These are phyloP conservation scores for Semnopithecus entellus DNA, from an alignment of 2,113 vertebrate species.

Conservation along the genomic window DNA sequence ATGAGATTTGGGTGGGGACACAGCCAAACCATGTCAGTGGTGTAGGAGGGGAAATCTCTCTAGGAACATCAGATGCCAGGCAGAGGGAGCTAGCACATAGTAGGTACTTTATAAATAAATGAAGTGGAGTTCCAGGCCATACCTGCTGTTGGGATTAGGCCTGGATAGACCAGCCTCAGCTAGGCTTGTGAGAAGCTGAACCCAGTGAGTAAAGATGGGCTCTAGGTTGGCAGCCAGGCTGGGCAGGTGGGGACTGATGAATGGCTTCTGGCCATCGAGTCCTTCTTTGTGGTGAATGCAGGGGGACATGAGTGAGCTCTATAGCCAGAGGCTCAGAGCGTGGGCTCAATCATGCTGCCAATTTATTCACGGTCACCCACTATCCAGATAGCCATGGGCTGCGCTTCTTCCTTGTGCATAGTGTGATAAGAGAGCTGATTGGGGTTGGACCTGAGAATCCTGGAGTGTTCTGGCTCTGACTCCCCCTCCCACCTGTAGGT, in stretches of 20 bases:
- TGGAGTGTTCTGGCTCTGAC: background rate
- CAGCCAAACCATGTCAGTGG: too few relatives aligned
- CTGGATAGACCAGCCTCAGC: background rate
- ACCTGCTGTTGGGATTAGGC: background rate
- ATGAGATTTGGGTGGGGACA: too few relatives aligned
- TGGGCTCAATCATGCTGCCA: background rate
- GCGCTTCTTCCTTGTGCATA: background rate
- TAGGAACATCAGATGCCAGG: background rate
- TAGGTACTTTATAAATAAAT: background rate
- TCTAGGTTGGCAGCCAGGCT: fast-evolving
- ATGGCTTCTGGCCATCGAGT: background rate
- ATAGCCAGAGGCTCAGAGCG: background rate
- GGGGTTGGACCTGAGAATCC: background rate
- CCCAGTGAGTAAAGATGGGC: background rate
- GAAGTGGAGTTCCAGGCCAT: background rate
- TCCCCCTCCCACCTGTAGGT: background rate
- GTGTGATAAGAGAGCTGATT: background rate
- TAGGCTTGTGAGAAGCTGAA: background rate
- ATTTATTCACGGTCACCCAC: background rate
- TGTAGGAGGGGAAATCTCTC: background rate
- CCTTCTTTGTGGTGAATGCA: background rate
- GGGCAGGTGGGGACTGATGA: background rate
- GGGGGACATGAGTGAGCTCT: background rate
- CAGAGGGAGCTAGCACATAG: background rate
- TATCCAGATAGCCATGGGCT: fast-evolving